Evolutionary conservation across 2,888 invertebrate species (phyloP), one percentile per base, ranked within the genome.

Genomic region (Spicauda simplicius): DNA sequence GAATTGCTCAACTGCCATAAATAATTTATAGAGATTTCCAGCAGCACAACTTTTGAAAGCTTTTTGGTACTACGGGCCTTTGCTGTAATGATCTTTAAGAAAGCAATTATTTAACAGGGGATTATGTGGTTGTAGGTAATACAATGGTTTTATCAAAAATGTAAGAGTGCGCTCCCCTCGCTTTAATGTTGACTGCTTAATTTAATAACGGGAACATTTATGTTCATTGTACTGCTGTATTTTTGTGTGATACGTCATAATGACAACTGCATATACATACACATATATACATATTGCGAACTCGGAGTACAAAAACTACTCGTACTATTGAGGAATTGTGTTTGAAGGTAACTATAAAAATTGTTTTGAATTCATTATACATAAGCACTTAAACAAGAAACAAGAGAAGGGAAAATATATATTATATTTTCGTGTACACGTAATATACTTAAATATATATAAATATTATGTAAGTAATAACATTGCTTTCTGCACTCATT

Each of bases 11-110:
- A 68, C 41, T 18, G 62, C 53, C 57, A 68, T 68, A 68, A 68
- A 68, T 68, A 55, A 68, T 63, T 68, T 68, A 68, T 63, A 68
- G 62, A 68, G 53, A 57, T 58, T 56, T 82, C 78, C 84, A 86
- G 83, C 80, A 78, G 82, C 79, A 81, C 80, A 87, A 88, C 85
- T 88, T 88, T 84, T 80, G 80, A 87, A 82, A 85, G 85, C 83
- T 84, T 86, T 82, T 84, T 79, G 82, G 79, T 81, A 80, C 79
- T 76, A 74, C 71, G 74, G 53, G 48, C 55, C 48, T 62, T 62
- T 61, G 53, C 33, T 54, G 33, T 65, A 45, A 60, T 55, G 59
- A 61, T 61, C 62, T 62, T 61, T 62, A 62, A 62, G 54, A 54
- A 66, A 66, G 54, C 41, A 53, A 41, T 62, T 62, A 62, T 62